Conservation (phyloP, 1,140 invertebrate genomes). For the Linepithema humile region DNA sequence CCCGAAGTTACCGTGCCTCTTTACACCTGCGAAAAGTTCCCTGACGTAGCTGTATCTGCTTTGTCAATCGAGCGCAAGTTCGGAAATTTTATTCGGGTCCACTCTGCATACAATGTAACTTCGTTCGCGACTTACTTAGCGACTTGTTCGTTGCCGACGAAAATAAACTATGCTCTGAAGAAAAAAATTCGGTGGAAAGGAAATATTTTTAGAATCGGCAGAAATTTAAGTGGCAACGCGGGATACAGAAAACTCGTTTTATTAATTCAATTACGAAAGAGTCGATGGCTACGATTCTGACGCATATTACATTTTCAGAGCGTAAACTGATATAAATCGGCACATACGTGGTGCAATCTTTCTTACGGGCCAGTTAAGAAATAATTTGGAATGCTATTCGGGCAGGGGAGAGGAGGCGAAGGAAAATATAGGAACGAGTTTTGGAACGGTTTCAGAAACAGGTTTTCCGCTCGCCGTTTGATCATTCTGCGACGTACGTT, state of each 20-base stretch:
- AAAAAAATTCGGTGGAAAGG: neutral
- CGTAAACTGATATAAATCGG: neutral
- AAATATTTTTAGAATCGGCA: neutral
- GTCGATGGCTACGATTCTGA: too few relatives aligned
- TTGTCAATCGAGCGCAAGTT: conserved; percentile 44
- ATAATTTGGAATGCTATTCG: conserved; percentile 27
- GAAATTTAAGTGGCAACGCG: neutral
- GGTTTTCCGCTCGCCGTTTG: conserved; percentile 16
- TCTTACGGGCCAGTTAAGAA: conserved; percentile 15
- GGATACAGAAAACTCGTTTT: neutral
- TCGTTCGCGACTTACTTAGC: conserved; percentile 30
- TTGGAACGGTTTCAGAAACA: conserved; percentile 45
- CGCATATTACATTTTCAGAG: neutral
- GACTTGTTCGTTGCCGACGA: conserved; percentile 1
- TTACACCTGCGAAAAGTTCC: conserved; percentile 44
- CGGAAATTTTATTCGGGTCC: conserved; percentile 26
- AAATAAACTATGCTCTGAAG: conserved; percentile 7
- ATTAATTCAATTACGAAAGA: conserved; percentile 3
- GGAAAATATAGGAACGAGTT: conserved; percentile 28
- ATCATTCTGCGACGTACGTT: conserved; percentile 46
- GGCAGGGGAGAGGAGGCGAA: neutral
- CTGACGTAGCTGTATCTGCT: conserved; percentile 21
- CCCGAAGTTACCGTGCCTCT: conserved; percentile 18
- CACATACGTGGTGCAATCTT: conserved; percentile 1
- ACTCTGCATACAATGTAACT: conserved; percentile 26